Evolutionary conservation across 2,113 vertebrate species (phyloP).

Genomic region (Dendrocopos noguchii): DNA sequence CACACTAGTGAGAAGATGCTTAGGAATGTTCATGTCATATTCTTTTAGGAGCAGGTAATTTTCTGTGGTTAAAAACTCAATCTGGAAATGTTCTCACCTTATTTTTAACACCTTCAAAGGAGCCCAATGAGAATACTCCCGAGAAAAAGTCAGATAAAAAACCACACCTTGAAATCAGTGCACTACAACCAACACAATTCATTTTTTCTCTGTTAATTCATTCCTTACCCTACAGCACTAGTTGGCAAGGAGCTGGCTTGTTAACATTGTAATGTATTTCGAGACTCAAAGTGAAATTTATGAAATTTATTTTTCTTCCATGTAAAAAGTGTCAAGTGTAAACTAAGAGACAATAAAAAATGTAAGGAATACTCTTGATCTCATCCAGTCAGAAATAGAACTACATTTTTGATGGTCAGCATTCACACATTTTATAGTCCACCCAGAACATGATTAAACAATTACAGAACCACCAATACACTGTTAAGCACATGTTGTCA

Average conservation of each 20-base stretch:
- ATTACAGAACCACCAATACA: background rate
- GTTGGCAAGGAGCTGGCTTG: background rate
- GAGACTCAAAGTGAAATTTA: background rate
- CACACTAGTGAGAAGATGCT: background rate
- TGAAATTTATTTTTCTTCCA: background rate
- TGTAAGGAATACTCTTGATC: background rate
- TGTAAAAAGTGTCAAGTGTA: background rate
- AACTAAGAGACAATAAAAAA: background rate
- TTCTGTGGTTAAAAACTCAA: background rate
- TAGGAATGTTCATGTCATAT: background rate
- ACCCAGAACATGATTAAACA: accelerated
- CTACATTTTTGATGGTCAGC: background rate
- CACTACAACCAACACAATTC: accelerated
- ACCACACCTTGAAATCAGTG: background rate
- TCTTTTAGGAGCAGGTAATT: background rate
- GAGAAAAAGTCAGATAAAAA: background rate
- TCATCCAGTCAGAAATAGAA: background rate
- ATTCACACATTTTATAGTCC: background rate
- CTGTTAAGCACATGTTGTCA: background rate
- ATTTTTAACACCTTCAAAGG: background rate
- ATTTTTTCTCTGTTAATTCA: background rate
- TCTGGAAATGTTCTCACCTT: background rate
- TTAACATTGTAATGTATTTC: background rate
- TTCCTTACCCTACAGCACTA: background rate
- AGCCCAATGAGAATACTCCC: background rate